Base-by-base conservation (phyloP, 2,797 vertebrate species). In the Falco biarmicus region DNA sequence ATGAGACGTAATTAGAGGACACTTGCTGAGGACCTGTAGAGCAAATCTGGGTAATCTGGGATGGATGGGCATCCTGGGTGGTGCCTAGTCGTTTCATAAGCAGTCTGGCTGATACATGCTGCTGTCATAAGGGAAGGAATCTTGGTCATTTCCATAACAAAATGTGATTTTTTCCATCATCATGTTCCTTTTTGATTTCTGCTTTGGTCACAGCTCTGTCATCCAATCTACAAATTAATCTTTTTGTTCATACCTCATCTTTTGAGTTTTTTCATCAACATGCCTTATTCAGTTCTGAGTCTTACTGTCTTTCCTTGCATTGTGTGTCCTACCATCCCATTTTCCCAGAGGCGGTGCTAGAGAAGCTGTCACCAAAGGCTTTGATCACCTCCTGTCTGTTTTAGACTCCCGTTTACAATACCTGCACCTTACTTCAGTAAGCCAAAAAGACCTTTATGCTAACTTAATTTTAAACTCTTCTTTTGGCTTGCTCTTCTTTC, bases 281-380 rank as follows among this genome's bases (percentile, higher is more conserved):
- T 11, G 18, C 6, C 3, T 64, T 73, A 13, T 11, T 82, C 16
- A 41, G 4, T 51, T 89, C 48, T 34, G 37, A 63, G 11, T 60
- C 19, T 70, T 66, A 18, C 28, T 61, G 26, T 28, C 50, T 73
- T 3, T 59, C 12, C 54, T 77, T 87, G 28, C 53, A 34, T 39
- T 0, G 0, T 39, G 5, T 81, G 22, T 71, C 47, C 65, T 86
- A 45, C 28, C 15, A 39, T 86, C 26, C 37, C 15, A 2, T 61
- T 93, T 87, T 80, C 88, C 13, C 25, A 9, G 37, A 83, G 59
- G 28, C 61, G 6, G 1, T 37, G 11, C 60, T 89, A 17, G 13
- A 69, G 75, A 31, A 50, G 3, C 60, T 75, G 21, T 61, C 89
- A 28, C 57, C 43, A 68, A 81, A 89, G 57, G 31, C 84, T 86